Evolutionary conservation across 2,888 invertebrate genomes (phyloP), one percentile per base, ranked within the genome.

Genomic region (Sclerodermus sp.): DNA sequence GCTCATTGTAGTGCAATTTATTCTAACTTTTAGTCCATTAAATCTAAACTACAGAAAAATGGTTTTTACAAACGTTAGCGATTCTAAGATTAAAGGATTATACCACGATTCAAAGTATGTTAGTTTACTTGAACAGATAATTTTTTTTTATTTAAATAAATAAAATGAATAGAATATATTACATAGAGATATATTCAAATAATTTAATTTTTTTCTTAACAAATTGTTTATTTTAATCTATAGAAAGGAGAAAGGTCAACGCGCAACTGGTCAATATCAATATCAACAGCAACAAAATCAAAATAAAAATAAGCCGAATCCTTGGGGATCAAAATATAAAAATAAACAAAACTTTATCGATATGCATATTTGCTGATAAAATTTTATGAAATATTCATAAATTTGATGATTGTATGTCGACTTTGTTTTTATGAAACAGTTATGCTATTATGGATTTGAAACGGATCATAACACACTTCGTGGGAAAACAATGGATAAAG

Each of bases 311-410:
- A 76, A 77, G 60, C 81, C 84, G 72, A 87, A 87, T 49, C 81
- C 86, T 45, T 90, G 89, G 88, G 90, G 90, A 52, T 80, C 88
- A 31, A 79, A 85, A 52, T 90, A 84, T 79, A 89, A 90, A 80
- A 87, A 88, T 81, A 88, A 85, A 76, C 82, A 87, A 64, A 82
- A 85, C 71, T 90, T 90, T 76, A 80, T 83, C 54, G 84, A 86
- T 65, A 85, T 90, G 85, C 90, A 90, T 78, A 78, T 82, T 72
- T 87, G 83, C 76, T 85, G 78, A 49, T 44, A 30, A 38, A 14
- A 32, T 30, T 30, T 30, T 42, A 30, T 15, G 47, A 37, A 5
- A 43, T 32, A 32, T n/a, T 43, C 23, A 17, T 13, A 1, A 39
- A n/a, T n/a, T n/a, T n/a, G n/a, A n/a, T n/a, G n/a, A n/a, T n/a